A percentile compares a stretch with the other conserved stretches of the same genome.
Conservation (phyloP, 1,140 invertebrate species). For the Fopius arisanus region DNA sequence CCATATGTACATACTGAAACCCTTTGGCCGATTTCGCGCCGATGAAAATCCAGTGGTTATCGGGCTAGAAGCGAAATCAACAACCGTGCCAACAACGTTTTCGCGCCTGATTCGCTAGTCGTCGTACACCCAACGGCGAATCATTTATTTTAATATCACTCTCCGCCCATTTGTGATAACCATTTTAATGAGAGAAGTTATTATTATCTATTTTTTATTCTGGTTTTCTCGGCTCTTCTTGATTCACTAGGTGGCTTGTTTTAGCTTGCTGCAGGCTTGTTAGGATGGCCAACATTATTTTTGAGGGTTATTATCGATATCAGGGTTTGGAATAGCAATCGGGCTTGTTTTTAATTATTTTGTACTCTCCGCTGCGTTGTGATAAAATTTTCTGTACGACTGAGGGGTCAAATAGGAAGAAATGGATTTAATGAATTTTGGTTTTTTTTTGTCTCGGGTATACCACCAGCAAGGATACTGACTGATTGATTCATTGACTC, state of each 20-base stretch:
- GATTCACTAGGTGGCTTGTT: background rate
- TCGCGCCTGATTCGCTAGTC: constrained; percentile 14
- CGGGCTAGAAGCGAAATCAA: constrained; percentile 29
- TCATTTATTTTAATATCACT: constrained; percentile 31
- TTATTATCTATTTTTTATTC: constrained; percentile 7
- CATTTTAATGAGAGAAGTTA: constrained; percentile 21
- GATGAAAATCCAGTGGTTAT: constrained; percentile 34
- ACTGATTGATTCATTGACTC: no score
- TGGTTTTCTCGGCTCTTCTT: background rate
- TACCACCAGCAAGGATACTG: background rate
- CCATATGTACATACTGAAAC: constrained; percentile 4
- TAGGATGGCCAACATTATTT: constrained; percentile 11
- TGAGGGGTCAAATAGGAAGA: no score
- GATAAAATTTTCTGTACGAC: background rate
- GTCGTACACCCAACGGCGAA: background rate
- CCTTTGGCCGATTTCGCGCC: constrained; percentile 25
- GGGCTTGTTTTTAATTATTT: background rate
- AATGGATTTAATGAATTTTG: background rate
- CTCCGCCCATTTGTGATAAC: constrained; percentile 23
- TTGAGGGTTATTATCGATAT: background rate
- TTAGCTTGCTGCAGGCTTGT: background rate
- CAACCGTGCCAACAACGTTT: constrained; percentile 33
- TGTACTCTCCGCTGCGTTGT: background rate
- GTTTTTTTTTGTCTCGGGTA: background rate
- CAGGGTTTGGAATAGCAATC: background rate